phyloP scores from a whole-genome alignment of 2,797 vertebrate species.

The Vultur gryphus region DNA sequence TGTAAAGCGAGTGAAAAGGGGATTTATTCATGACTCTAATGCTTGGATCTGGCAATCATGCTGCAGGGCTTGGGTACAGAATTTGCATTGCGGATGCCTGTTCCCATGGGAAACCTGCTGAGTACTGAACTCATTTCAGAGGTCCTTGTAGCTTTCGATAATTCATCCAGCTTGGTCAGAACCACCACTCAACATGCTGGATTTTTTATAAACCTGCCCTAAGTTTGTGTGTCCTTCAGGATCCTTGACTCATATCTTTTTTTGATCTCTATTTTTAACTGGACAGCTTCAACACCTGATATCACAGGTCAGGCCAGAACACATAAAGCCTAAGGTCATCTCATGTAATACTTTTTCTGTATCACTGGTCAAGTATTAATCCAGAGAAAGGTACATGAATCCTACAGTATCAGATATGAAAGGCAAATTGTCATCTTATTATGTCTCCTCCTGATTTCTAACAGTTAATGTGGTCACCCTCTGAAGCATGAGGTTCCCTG shows the following conservation, averaged over 20 bases:
- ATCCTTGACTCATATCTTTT: not conserved
- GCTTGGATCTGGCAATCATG: not conserved
- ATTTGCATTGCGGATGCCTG: conserved; percentile 29
- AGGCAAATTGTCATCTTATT: not conserved
- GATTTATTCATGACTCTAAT: not conserved
- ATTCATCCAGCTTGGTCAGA: not conserved
- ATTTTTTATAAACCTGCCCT: not conserved
- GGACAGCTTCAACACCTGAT: not conserved
- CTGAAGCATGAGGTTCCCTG: not conserved
- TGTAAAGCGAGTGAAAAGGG: not conserved
- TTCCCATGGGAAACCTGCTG: conserved; percentile 49
- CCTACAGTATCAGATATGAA: not conserved
- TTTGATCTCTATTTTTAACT: not conserved
- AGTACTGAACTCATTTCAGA: not conserved
- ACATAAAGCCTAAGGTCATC: not conserved
- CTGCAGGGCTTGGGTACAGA: not conserved
- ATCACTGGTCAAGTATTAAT: not conserved
- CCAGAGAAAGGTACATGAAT: not conserved
- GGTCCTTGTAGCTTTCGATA: not conserved
- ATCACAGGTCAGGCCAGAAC: not conserved
- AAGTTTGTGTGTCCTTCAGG: not conserved
- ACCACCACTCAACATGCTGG: not conserved
- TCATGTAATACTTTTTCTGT: not conserved
- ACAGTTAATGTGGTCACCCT: not conserved
- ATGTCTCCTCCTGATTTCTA: not conserved